Evolutionary conservation across 2,888 invertebrate species (phyloP), one percentile per base, ranked within the genome.

Genomic region (Dorcus parallelipipedus): DNA sequence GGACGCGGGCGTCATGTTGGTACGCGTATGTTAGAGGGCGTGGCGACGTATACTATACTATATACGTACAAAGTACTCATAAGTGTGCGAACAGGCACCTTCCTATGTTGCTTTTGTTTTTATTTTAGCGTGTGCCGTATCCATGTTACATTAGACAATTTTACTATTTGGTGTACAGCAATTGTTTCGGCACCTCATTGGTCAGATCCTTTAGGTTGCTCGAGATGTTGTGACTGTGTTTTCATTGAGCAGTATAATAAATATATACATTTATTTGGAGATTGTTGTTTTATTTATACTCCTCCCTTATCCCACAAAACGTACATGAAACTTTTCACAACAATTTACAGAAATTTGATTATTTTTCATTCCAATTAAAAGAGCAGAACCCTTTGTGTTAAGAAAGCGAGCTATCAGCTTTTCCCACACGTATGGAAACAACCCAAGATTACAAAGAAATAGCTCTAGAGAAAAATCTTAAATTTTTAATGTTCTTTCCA

Each of bases 241-340:
- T 79, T 85, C 82, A 85, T 84, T 85, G 84, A 79, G 83, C 86
- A 84, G 84, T 86, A 83, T 85, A 86, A 86, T 86, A 86, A 86
- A 86, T 85, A 86, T 86, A 86, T 86, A 86, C 86, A 86, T 86
- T 86, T 86, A 86, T 86, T 85, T 86, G 85, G 85, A 78, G 67
- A 66, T 67, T 17, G 26, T 20, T 14, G 33, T 53, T 60, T 54
- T 48, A 49, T 49, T 55, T 39, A 49, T 45, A 8, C 47, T 33
- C 8, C 14, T 41, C 47, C 33, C 9, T n/a, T 23, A 9, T 23
- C 2, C 54, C 48, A 26, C 17, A 20, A 20, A 20, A 20, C 20
- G 3, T 20, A 20, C 3, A 20, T 20, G 20, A 14, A 14, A 14
- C 14, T 14, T 14, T 14, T 14, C 14, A 14, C 14, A 14, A 14